Percentiles rank a stretch among this genome's conserved stretches.
These are phyloP conservation scores for Eurystomus glaucurus DNA, from an alignment of 2,797 vertebrate genomes.

Conservation along the genomic window DNA sequence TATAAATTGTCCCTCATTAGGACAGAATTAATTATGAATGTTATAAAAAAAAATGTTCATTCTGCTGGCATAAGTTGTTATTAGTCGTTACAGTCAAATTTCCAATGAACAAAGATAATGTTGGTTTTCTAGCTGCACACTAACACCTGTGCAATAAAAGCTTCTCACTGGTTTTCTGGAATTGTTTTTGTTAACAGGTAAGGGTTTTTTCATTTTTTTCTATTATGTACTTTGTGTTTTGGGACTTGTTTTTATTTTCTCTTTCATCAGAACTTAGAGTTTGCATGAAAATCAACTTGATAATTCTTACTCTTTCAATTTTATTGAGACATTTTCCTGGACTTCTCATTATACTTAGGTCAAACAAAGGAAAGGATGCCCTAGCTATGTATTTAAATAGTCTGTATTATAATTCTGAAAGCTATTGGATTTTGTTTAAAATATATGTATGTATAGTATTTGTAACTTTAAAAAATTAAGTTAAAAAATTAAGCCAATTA, in stretches of 20 bases:
- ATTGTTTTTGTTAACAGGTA: not conserved
- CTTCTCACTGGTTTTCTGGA: not conserved
- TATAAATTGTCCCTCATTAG: not conserved
- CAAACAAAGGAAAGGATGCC: not conserved
- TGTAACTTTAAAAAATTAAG: not conserved
- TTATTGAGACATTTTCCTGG: not conserved
- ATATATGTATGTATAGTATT: not conserved
- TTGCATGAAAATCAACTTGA: not conserved
- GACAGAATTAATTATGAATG: not conserved
- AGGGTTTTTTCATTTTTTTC: not conserved
- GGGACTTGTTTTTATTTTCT: not conserved
- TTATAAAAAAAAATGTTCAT: not conserved
- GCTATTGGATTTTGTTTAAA: not conserved
- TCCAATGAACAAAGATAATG: not conserved
- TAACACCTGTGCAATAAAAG: not conserved
- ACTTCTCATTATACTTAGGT: not conserved
- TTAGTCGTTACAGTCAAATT: not conserved
- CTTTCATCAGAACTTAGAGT: not conserved
- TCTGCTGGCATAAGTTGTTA: not conserved
- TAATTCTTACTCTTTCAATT: not conserved
- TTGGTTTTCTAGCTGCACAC: not conserved
- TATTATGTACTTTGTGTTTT: not conserved
- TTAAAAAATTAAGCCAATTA: not conserved
- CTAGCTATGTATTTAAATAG: not conserved
- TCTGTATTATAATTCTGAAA: not conserved